Percentiles rank a stretch among this genome's conserved stretches.
These are phyloP conservation scores for Cenopis cana DNA, from an alignment of 2,888 invertebrate genomes.

Conservation along the genomic window DNA sequence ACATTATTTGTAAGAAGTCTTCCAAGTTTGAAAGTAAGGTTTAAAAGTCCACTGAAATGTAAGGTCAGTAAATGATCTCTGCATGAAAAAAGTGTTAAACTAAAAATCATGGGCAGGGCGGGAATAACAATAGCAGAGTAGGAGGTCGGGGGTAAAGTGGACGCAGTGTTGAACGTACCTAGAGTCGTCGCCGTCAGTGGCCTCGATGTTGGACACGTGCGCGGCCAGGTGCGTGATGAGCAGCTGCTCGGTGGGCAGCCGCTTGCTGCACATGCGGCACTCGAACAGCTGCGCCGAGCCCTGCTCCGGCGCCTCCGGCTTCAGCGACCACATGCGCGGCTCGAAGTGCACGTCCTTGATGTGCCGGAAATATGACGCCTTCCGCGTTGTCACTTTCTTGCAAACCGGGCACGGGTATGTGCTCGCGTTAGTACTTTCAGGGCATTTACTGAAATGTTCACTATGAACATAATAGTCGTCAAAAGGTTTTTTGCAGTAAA, in stretches of 20 bases:
- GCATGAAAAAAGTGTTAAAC: background rate
- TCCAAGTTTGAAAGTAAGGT: too few species aligned
- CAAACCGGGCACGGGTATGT: slow-evolving; percentile 69
- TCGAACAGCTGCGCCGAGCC: slow-evolving; percentile 51
- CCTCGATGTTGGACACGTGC: slow-evolving; percentile 73
- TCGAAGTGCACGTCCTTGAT: slow-evolving; percentile 68
- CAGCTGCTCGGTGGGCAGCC: slow-evolving; percentile 66
- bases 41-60: too few species aligned
- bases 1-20: too few species aligned
- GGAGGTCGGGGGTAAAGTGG: background rate
- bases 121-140: background rate
- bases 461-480: slow-evolving; percentile 67
- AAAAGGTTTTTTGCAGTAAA: slow-evolving; percentile 66
- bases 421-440: slow-evolving; percentile 56
- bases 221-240: slow-evolving; percentile 75
- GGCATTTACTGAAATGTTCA: slow-evolving; percentile 66
- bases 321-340: slow-evolving; percentile 47
- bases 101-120: background rate
- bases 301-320: slow-evolving; percentile 42
- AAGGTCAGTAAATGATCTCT: background rate
- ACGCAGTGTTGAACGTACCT: slow-evolving; percentile 55
- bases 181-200: slow-evolving; percentile 61
- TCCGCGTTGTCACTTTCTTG: slow-evolving; percentile 59
- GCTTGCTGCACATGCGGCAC: slow-evolving; percentile 74
- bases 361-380: slow-evolving; percentile 65